Conservation (phyloP, 2,888 invertebrate species). For the Cataglyphis livida region DNA sequence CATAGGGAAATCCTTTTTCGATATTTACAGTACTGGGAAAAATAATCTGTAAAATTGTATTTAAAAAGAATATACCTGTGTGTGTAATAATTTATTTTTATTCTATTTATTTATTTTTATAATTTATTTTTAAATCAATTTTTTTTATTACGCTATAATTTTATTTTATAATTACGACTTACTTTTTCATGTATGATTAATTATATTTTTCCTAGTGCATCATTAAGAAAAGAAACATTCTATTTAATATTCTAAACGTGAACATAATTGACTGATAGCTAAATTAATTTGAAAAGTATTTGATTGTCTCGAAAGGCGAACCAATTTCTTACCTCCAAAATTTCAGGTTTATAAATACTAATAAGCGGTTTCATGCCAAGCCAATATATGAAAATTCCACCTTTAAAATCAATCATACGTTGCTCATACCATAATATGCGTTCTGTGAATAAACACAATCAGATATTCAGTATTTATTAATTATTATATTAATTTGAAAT, state of each 20-base stretch:
- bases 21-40: conserved; percentile 85
- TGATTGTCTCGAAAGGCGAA: background rate
- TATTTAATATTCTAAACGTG: background rate
- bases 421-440: background rate
- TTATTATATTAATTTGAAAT: background rate
- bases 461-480: background rate
- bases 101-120: too few species aligned
- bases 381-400: conserved; percentile 73
- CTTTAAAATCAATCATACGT: background rate
- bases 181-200: background rate
- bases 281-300: background rate
- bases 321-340: conserved; percentile 75
- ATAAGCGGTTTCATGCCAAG: conserved; percentile 64
- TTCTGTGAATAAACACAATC: background rate
- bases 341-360: conserved; percentile 73
- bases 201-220: background rate
- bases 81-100: background rate
- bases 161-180: background rate
- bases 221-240: background rate
- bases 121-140: too few species aligned
- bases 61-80: background rate
- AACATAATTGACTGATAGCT: background rate
- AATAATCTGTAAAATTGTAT: conserved; percentile 77
- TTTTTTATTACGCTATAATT: background rate
- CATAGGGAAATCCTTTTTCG: conserved; percentile 85